Evolutionary conservation across 2,888 invertebrate species (phyloP), one percentile per base, ranked within the genome.

Genomic region (Perithous albicinctus): DNA sequence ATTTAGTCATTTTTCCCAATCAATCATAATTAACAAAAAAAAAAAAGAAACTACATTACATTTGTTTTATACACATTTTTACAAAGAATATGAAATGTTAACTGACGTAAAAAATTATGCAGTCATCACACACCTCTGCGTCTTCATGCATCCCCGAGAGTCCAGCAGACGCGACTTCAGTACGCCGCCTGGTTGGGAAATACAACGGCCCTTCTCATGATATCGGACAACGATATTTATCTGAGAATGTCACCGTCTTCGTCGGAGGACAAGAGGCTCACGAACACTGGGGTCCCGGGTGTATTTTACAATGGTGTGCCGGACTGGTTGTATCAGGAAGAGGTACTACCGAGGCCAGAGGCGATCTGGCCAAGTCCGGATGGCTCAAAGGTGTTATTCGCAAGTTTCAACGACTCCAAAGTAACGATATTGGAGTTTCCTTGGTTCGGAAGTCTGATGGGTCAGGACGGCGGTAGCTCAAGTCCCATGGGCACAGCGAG

Each of bases 291-390:
- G 38, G 93, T 95, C 85, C 96, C 96, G n/a, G 97, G 96, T 77
- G 93, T 96, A 76, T 94, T 98, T 77, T 98, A 97, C 94, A 98
- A 99, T 93, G 99, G 98, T 73, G 95, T 99, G 38, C 97, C 98
- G 18, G 99, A 99, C 93, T 99, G 99, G 98, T 94, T 99, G 32
- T 99, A 99, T 93, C 99, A 99, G 95, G 98, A 98, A 95, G 98
- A 98, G 94, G 96, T 98, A 90, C 94, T 98, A 90, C 95, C 96
- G 86, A 94, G 94, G 85, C 96, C 95, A 77, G 95, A 97, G 90
- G 98, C 98, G 63, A 94, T 97, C 87, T 99, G 99, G 99, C 97
- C 96, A 0, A 92, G 96, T 75, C 94, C 95, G 18, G 97, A 97
- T 92, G 98, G 98, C 67, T 94, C 95, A 46, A 95, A 96, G 89